Evolutionary conservation across 2,113 vertebrate species (phyloP), one percentile per base, ranked within the genome.

Genomic region (Vicugna pacos): DNA sequence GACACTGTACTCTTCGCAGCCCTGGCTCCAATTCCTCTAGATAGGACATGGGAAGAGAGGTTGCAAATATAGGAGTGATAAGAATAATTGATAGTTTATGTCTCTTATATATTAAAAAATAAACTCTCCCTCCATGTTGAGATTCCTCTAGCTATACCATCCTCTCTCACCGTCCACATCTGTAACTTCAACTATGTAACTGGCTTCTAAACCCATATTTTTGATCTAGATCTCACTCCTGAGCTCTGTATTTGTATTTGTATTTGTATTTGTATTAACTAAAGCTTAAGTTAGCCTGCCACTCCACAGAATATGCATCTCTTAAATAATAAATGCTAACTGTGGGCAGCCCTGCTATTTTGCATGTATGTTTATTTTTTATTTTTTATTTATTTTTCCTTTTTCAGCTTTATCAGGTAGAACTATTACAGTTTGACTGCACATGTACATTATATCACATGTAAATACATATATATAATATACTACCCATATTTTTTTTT

Each of bases 1-100:
- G 87, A 91, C 38, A 20, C 62, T 94, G 92, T 94, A 56, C 28
- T 76, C 22, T 83, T 93, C 38, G 50, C 72, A 94, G 70, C 60
- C 54, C 82, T 72, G 70, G 62, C 13, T 69, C 76, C 91, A 32
- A 92, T 92, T 91, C 77, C 38, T 95, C 32, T 72, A 88, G 77
- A 69, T 84, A 83, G 48, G 84, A 83, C n/a, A 30, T 84, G 62
- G 79, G 50, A 86, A 85, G 26, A 93, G 30, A 81, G 42, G 42
- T 86, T 82, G 46, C 52, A 96, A 81, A 83, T 69, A 32, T 0
- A 80, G 42, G n/a, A 76, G 35, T 91, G 46, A 67, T 60, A 52
- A 84, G 16, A 89, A 64, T 85, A 89, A 35, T 73, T 94, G 42
- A 64, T 50, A 84, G 77, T 83, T 76, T 42, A 32, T 73, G 20